Base-by-base conservation (phyloP, 2,113 vertebrate genomes). In the Anolis carolinensis region DNA sequence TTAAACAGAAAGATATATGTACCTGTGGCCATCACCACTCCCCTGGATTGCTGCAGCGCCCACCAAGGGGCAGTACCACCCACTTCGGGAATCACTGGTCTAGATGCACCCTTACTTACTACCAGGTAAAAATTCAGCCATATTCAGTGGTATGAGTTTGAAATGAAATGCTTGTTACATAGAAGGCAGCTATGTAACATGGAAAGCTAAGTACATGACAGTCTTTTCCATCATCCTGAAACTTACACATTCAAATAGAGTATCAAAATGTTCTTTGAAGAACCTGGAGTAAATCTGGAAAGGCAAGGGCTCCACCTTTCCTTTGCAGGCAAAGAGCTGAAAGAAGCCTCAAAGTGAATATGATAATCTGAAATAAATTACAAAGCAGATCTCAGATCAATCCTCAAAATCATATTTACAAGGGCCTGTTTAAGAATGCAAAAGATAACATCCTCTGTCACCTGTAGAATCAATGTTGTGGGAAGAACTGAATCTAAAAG, bases 401-500 rank as follows among this genome's bases (percentile, higher is more conserved):
- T 75, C 52, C 34, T 74, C 21, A 62, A n/a, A 79, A 84, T 32
- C 44, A 86, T 73, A 86, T 90, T 89, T 93, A 67, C 80, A 48
- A 88, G 91, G 81, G 71, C 89, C 93, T 95, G 90, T 89, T 84
- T 74, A 90, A 89, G 87, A 5, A 81, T 55, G 55, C 91, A 59
- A 76, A 93, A 39, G 89, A 84, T 79, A 50, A 94, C 14, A 91
- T 34, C 90, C 63, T 94, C 93, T 87, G 44, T 79, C 83, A 88
- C 30, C 91, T 92, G 70, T 1, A 73, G 90, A 81, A 92, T 74
- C 77, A 39, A 89, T 88, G 48, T 79, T 92, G 83, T 77, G 70
- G 79, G 79, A 94, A 81, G 92, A 94, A 91, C 59, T 84, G 80
- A 79, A 79, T 80, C n/a, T 89, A 93, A 82, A 68, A 93, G 90